phyloP scores from a whole-genome alignment of 2,113 vertebrate species.

The Lonchura striata region DNA sequence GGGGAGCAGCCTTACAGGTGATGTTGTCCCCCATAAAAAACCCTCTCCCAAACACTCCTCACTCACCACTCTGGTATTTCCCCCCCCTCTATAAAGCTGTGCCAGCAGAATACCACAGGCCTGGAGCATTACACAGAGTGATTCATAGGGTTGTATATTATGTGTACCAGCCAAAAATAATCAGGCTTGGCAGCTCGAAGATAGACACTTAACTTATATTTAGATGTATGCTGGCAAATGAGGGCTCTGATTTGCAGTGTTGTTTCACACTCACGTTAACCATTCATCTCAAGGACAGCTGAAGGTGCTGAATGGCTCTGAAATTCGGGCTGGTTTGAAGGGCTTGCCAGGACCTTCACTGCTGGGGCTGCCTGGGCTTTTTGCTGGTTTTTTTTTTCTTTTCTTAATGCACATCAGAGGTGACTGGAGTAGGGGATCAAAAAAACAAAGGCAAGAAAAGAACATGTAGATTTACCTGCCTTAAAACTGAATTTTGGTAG shows the following conservation, averaged over 20 bases:
- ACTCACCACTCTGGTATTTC: not conserved
- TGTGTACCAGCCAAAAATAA: slow-evolving; percentile 59
- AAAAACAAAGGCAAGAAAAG: not conserved
- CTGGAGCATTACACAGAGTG: not conserved
- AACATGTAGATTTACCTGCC: not conserved
- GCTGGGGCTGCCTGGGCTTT: not conserved
- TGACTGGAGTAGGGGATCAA: not conserved
- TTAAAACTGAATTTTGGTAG: not conserved
- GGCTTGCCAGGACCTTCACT: not conserved
- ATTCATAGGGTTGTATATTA: slow-evolving; percentile 40
- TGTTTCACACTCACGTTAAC: slow-evolving; percentile 40
- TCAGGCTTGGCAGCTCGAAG: slow-evolving; percentile 46
- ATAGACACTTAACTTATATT: slow-evolving; percentile 61
- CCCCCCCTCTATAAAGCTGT: not conserved
- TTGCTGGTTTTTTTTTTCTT: not conserved
- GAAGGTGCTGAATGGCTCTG: slow-evolving; percentile 62
- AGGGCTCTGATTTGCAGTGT: slow-evolving; percentile 27
- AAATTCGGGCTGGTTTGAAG: slow-evolving; percentile 24
- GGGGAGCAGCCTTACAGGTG: slow-evolving; percentile 99
- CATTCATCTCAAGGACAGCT: slow-evolving; percentile 60
- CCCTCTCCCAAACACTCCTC: not conserved
- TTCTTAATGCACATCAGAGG: not conserved
- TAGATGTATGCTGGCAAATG: slow-evolving; percentile 55
- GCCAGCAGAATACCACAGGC: not conserved
- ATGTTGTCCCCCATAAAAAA: not conserved